These are phyloP conservation scores for Oreochromis spilurus DNA, from an alignment of 2,113 vertebrate genomes.

Conservation along the genomic window DNA sequence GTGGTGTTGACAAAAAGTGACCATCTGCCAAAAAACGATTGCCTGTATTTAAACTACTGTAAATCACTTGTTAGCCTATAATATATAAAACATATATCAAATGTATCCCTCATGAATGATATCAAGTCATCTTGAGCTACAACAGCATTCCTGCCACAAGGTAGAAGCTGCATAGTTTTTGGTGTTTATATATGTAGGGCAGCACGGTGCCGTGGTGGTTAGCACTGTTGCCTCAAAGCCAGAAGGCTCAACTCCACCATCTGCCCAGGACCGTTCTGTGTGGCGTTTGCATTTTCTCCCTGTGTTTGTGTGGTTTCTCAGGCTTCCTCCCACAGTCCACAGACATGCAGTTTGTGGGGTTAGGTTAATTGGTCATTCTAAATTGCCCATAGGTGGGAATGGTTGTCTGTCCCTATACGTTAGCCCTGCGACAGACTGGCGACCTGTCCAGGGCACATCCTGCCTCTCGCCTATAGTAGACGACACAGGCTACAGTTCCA, in stretches of 20 bases:
- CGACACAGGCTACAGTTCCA: rapidly evolving
- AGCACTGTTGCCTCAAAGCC: not conserved
- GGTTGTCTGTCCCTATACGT: not conserved
- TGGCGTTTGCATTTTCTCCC: not conserved
- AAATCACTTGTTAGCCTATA: not conserved
- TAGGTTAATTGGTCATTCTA: not conserved
- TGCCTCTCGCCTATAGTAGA: not conserved
- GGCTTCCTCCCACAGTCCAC: not conserved
- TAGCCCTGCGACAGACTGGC: rapidly evolving
- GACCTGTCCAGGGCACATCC: rapidly evolving
- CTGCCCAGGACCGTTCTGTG: not conserved
- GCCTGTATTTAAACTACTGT: not conserved
- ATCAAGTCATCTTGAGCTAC: not conserved
- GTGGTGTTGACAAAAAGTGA: not conserved
- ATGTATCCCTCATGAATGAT: not conserved
- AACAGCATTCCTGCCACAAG: not conserved
- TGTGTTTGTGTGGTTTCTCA: not conserved
- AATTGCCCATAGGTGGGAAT: not conserved
- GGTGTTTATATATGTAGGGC: not conserved
- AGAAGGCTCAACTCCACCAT: not conserved
- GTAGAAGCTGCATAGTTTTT: not conserved
- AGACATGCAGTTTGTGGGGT: not conserved
- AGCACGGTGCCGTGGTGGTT: not conserved
- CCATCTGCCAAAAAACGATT: not conserved
- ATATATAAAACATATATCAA: not conserved